Conservation (phyloP, 2,888 invertebrate genomes). For the Plagiodera versicolora region DNA sequence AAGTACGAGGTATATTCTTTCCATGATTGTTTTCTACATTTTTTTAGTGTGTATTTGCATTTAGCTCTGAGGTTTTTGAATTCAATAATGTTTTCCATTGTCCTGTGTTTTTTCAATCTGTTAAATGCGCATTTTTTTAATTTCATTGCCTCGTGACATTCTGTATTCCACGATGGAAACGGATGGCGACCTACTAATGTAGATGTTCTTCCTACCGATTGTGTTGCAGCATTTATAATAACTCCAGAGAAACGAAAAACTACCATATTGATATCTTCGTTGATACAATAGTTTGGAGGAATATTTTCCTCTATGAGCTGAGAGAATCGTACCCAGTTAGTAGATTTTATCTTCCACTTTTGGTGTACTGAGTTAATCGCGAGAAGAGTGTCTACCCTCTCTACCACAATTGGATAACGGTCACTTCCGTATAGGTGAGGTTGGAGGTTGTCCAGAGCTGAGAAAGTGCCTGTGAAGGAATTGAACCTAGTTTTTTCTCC, state of each 20-base stretch:
- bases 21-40: background rate
- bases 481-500: background rate
- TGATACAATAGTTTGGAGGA: too few species aligned
- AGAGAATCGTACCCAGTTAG: background rate
- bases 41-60: background rate
- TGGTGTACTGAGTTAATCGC: too few species aligned
- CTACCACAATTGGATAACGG: background rate
- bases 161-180: slow-evolving; percentile 4
- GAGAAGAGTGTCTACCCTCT: too few species aligned
- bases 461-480: background rate
- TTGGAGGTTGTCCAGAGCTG: background rate
- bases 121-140: slow-evolving; percentile 2
- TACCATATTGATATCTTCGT: too few species aligned
- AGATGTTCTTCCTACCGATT: background rate
- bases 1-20: background rate
- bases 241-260: too few species aligned
- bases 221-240: too few species aligned
- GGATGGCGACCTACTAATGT: background rate
- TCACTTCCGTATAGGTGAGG: background rate
- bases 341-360: background rate
- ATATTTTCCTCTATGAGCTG: too few species aligned
- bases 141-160: background rate
- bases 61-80: slow-evolving; percentile 7
- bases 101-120: background rate
- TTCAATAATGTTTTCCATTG: background rate